Evolutionary conservation across 2,888 invertebrate genomes (phyloP).

Genomic region (Drosophila pseudotalamancana): DNA sequence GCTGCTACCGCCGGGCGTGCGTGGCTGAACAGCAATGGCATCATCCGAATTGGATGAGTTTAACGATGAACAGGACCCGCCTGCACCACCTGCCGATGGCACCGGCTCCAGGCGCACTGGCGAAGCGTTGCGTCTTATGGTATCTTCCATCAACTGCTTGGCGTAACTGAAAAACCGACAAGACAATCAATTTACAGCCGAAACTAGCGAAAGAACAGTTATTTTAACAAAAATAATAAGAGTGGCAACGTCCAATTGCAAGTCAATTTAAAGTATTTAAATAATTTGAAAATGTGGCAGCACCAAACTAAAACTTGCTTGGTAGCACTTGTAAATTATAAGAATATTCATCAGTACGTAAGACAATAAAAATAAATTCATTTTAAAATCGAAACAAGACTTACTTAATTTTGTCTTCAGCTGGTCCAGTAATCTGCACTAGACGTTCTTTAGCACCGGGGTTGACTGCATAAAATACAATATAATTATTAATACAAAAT

Average conservation of each 20-base stretch:
- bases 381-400: slow-evolving; percentile 71
- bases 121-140: slow-evolving; percentile 97
- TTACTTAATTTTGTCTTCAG: slow-evolving; percentile 96
- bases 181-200: background rate
- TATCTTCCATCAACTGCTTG: slow-evolving; percentile 96
- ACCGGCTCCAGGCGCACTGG: slow-evolving; percentile 90
- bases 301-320: background rate
- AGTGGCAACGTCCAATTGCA: background rate
- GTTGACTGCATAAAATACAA: slow-evolving; percentile 87
- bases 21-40: slow-evolving; percentile 74
- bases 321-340: too few species aligned
- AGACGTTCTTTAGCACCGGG: slow-evolving; percentile 97
- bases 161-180: slow-evolving; percentile 89
- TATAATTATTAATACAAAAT: slow-evolving; percentile 5
- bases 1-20: slow-evolving; percentile 72
- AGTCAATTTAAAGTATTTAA: background rate
- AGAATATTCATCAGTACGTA: too few species aligned
- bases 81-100: slow-evolving; percentile 84
- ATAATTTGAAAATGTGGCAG: background rate
- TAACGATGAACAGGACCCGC: slow-evolving; percentile 90
- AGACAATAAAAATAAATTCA: background rate
- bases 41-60: slow-evolving; percentile 89
- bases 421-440: slow-evolving; percentile 97
- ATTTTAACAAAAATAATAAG: background rate
- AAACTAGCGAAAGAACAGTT: slow-evolving; percentile 1